Evolutionary conservation across 2,797 vertebrate genomes (phyloP).

Genomic region (Gallinago stenura): DNA sequence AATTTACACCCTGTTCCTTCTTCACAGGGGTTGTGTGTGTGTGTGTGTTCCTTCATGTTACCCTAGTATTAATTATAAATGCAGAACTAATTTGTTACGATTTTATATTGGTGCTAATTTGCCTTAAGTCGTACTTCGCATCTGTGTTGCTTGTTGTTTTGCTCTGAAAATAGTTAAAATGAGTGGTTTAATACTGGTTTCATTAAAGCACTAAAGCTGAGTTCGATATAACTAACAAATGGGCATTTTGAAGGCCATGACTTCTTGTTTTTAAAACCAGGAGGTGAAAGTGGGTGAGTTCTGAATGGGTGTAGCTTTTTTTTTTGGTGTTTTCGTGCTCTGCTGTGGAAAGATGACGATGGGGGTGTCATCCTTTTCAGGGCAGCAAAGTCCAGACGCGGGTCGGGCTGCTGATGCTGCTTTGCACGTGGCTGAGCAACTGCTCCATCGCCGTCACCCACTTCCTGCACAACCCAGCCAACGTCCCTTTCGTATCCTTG

Average conservation of each 20-base stretch:
- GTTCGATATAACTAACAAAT: not conserved
- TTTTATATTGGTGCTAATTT: not conserved
- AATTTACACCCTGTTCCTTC: not conserved
- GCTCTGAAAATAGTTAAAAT: not conserved
- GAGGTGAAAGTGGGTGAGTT: not conserved
- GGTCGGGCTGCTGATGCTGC: slow-evolving; percentile 95
- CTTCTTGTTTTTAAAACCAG: fast-evolving
- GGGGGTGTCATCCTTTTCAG: slow-evolving; percentile 75
- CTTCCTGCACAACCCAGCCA: slow-evolving; percentile 97
- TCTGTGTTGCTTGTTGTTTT: slow-evolving; percentile 7
- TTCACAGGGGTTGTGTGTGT: not conserved
- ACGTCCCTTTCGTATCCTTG: slow-evolving; percentile 99
- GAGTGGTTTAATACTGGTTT: not conserved
- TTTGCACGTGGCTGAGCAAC: slow-evolving; percentile 97
- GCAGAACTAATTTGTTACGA: not conserved
- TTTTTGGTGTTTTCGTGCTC: not conserved
- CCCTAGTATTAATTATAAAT: not conserved
- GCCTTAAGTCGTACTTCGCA: not conserved
- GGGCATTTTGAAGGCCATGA: not conserved
- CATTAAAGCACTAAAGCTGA: not conserved
- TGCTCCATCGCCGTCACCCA: slow-evolving; percentile 98
- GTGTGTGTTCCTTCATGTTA: not conserved
- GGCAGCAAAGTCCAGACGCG: slow-evolving; percentile 98
- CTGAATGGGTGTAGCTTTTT: not conserved
- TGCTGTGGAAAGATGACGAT: not conserved